Percentiles rank a stretch among this genome's conserved stretches.
phyloP scores from a whole-genome alignment of 2,113 vertebrate genomes.

The Centropristis striata region DNA sequence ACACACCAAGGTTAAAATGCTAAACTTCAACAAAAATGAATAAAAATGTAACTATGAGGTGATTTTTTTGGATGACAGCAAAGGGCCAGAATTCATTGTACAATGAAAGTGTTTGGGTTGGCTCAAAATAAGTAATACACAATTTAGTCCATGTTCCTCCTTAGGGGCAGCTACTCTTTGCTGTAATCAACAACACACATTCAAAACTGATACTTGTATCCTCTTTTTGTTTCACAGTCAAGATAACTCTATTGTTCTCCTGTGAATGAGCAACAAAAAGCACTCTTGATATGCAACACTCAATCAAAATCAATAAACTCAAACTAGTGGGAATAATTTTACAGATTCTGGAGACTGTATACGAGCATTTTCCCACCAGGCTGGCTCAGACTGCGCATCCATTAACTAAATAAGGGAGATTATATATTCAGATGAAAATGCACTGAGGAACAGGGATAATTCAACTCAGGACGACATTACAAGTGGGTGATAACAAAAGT shows the following conservation, averaged over 20 bases:
- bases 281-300: constrained; percentile 41
- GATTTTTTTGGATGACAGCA: neutral
- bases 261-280: constrained; percentile 15
- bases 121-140: constrained; percentile 18
- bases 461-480: constrained; percentile 36
- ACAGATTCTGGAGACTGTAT: constrained; percentile 39
- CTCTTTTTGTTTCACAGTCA: constrained; percentile 41
- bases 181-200: constrained; percentile 24
- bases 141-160: constrained; percentile 33
- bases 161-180: constrained; percentile 26
- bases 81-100: neutral
- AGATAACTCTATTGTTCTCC: constrained; percentile 40
- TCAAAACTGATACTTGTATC: constrained; percentile 14
- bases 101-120: neutral
- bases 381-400: constrained; percentile 21
- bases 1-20: neutral
- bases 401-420: constrained; percentile 53
- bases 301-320: constrained; percentile 57
- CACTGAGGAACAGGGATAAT: constrained; percentile 32
- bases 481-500: constrained; percentile 54
- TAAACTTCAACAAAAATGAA: neutral
- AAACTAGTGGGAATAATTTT: constrained; percentile 42
- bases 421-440: constrained; percentile 50
- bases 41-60: neutral
- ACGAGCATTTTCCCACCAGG: constrained; percentile 4